Conservation (phyloP, 2,797 vertebrate species). For the Rhynchotus rufescens region DNA sequence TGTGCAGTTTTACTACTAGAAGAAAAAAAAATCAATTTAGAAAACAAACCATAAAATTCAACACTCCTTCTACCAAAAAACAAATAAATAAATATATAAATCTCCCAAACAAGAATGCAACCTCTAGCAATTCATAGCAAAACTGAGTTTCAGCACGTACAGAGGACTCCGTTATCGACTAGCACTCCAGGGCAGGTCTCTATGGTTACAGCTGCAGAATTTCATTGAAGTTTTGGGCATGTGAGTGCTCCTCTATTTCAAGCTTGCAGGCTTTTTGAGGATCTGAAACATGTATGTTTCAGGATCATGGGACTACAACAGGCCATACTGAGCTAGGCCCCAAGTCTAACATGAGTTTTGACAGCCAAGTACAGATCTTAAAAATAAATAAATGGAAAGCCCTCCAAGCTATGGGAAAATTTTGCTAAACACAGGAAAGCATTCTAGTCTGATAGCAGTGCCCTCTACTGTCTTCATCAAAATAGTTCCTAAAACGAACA, state of each 20-base stretch:
- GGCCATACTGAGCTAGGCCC: background rate
- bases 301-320: background rate
- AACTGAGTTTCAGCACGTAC: background rate
- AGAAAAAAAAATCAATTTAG: background rate
- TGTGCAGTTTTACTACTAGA: background rate
- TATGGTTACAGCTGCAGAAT: background rate
- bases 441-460: constrained; percentile 33
- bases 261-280: background rate
- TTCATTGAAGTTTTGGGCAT: background rate
- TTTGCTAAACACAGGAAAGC: background rate
- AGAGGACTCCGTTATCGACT: background rate
- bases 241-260: background rate
- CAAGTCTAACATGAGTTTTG: background rate
- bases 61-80: background rate
- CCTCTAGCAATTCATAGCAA: background rate
- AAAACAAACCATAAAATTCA: background rate
- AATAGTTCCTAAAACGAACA: background rate
- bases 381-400: background rate
- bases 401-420: background rate
- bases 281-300: background rate
- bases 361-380: background rate
- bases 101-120: background rate
- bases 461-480: constrained; percentile 63
- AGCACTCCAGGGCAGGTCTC: background rate
- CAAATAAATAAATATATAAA: too few species aligned